Evolutionary conservation across 2,113 vertebrate genomes (phyloP).

Genomic region (Gobio gobio): DNA sequence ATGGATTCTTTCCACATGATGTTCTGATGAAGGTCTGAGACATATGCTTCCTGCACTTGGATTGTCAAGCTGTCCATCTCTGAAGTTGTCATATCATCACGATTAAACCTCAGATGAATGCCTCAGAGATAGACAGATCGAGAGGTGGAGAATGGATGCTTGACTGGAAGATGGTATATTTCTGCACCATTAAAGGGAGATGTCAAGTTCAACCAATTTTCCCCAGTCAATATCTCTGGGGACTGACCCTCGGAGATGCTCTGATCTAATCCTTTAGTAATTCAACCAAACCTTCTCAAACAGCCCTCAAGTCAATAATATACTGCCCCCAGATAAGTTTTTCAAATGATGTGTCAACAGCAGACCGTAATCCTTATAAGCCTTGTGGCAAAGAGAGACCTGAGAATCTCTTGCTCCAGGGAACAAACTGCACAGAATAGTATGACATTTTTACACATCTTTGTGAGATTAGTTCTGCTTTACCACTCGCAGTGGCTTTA

Average conservation of each 20-base stretch:
- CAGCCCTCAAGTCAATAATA: constrained; percentile 10
- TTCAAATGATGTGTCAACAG: constrained; percentile 33
- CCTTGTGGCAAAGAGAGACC: neutral
- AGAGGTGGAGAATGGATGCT: neutral
- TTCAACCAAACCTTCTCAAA: constrained; percentile 33
- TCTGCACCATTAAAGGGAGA: neutral
- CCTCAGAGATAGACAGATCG: neutral
- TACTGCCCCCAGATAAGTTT: neutral
- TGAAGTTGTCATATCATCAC: neutral
- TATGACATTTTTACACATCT: neutral
- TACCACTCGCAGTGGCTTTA: neutral
- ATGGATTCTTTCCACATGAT: neutral
- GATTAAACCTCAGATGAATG: constrained; percentile 13
- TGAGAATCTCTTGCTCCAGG: constrained; percentile 6
- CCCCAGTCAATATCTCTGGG: constrained; percentile 18
- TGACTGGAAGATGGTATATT: neutral
- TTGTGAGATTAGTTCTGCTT: constrained; percentile 1
- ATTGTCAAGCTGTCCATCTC: constrained; percentile 13
- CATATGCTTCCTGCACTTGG: constrained; percentile 7
- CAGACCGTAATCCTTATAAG: constrained; percentile 31
- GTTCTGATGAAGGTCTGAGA: neutral
- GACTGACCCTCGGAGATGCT: neutral
- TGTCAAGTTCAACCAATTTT: constrained; percentile 31
- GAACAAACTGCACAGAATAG: neutral
- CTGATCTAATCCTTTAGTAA: constrained; percentile 45